Evolutionary conservation across 2,888 invertebrate genomes (phyloP).

Genomic region (Agrochola macilenta): DNA sequence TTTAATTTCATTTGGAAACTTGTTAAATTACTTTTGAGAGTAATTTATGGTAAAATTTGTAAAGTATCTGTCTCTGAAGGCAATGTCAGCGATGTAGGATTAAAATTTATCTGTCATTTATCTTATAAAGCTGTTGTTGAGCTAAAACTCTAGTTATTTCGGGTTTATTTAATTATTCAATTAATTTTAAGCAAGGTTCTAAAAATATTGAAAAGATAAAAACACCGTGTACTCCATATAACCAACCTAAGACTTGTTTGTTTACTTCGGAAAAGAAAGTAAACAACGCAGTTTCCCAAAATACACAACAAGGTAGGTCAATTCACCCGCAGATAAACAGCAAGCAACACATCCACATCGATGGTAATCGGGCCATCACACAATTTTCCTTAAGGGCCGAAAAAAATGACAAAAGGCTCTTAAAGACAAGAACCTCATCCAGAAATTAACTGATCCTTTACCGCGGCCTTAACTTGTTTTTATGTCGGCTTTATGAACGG

Average conservation of each 20-base stretch:
- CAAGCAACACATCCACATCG: slow-evolving; percentile 1
- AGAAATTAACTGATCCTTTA: slow-evolving; percentile 67
- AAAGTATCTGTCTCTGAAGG: slow-evolving; percentile 40
- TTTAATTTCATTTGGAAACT: slow-evolving; percentile 53
- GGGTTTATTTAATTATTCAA: neutral
- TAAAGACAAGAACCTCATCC: slow-evolving; percentile 40
- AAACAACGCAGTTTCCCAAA: neutral
- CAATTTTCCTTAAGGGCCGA: slow-evolving; percentile 18
- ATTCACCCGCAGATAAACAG: neutral
- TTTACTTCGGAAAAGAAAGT: neutral
- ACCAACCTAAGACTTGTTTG: neutral
- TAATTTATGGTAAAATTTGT: slow-evolving; percentile 53
- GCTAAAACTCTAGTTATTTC: slow-evolving; percentile 3
- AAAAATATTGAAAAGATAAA: neutral
- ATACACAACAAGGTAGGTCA: neutral
- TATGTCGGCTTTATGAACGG: slow-evolving; percentile 61
- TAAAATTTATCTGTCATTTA: slow-evolving; percentile 26
- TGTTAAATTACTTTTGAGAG: slow-evolving; percentile 52
- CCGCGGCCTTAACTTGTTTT: slow-evolving; percentile 56
- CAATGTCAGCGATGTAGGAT: slow-evolving; percentile 35
- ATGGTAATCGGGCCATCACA: slow-evolving; percentile 16
- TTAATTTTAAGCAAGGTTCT: neutral
- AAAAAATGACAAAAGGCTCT: slow-evolving; percentile 23
- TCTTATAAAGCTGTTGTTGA: slow-evolving; percentile 2
- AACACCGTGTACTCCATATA: neutral